Conservation (phyloP, 2,888 invertebrate species). For the Polydrusus cervinus region DNA sequence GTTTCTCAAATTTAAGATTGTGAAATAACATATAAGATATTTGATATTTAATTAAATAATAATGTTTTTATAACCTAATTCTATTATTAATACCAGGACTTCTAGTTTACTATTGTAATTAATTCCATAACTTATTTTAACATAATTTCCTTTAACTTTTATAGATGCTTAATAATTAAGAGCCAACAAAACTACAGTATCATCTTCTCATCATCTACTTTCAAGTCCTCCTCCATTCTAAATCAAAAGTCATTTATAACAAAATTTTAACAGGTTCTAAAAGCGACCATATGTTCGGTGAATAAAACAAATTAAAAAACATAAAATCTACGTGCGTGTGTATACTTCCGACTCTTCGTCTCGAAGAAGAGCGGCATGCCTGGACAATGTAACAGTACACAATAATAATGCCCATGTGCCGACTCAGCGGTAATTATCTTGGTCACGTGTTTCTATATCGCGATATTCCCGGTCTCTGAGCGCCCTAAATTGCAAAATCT, state of each 20-base stretch:
- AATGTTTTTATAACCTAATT: too few species aligned
- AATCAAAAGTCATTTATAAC: slow-evolving; percentile 27
- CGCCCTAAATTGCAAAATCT: slow-evolving; percentile 32
- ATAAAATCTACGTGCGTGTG: slow-evolving; percentile 59
- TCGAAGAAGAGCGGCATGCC: slow-evolving; percentile 59
- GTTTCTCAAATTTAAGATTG: too few species aligned
- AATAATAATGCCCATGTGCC: slow-evolving; percentile 64
- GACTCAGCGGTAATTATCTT: slow-evolving; percentile 66
- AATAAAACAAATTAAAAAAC: slow-evolving; percentile 40
- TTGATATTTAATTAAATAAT: too few species aligned
- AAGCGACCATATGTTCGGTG: slow-evolving; percentile 67
- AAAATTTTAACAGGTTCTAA: slow-evolving; percentile 42
- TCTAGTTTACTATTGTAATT: too few species aligned
- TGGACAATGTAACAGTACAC: slow-evolving; percentile 69
- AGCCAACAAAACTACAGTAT: not conserved
- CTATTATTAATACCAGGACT: not conserved
- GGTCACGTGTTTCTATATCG: slow-evolving; percentile 69
- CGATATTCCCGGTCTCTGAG: slow-evolving; percentile 59
- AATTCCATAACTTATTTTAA: not conserved
- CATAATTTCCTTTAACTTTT: not conserved
- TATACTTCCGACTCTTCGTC: slow-evolving; percentile 59
- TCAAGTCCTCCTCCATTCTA: slow-evolving; percentile 14
- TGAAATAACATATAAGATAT: too few species aligned
- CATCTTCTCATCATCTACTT: slow-evolving; percentile 21
- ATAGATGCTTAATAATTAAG: slow-evolving; percentile 1